Evolutionary conservation across 2,113 vertebrate species (phyloP).

Genomic region (Hiodon tergisus): DNA sequence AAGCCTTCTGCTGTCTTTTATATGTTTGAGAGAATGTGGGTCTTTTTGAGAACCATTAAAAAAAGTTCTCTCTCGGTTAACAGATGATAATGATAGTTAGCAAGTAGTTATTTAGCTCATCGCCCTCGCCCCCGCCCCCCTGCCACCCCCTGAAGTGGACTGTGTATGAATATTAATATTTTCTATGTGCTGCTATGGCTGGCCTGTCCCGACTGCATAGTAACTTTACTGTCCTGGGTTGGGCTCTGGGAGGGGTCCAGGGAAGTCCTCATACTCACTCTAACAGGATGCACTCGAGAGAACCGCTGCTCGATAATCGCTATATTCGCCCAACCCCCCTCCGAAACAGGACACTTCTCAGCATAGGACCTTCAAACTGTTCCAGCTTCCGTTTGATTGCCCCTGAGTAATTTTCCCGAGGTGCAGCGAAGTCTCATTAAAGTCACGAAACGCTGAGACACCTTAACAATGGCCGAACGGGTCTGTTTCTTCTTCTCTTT

Average conservation of each 20-base stretch:
- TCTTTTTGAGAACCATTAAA: not conserved
- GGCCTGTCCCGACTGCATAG: slow-evolving; percentile 19
- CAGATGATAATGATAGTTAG: too few species aligned
- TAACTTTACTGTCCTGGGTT: not conserved
- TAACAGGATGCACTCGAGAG: not conserved
- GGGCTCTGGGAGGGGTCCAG: not conserved
- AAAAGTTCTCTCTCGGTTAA: too few species aligned
- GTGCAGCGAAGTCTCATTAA: too few species aligned
- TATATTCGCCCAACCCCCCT: not conserved
- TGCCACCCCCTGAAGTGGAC: not conserved
- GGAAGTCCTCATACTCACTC: not conserved
- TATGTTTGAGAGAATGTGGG: slow-evolving; percentile 18
- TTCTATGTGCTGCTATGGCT: slow-evolving; percentile 1
- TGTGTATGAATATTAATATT: not conserved
- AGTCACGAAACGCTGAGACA: slow-evolving; percentile 9
- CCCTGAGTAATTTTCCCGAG: slow-evolving; percentile 11
- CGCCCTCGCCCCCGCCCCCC: too few species aligned
- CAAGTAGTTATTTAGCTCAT: too few species aligned
- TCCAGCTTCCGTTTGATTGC: not conserved
- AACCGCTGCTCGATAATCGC: too few species aligned
- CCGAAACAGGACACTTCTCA: not conserved
- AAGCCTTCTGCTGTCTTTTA: slow-evolving; percentile 22
- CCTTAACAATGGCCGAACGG: slow-evolving; percentile 6
- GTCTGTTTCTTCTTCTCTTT: not conserved
- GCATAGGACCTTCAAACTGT: not conserved